phyloP scores from a whole-genome alignment of 2,797 vertebrate species.

The Aselliscus stoliczkanus region DNA sequence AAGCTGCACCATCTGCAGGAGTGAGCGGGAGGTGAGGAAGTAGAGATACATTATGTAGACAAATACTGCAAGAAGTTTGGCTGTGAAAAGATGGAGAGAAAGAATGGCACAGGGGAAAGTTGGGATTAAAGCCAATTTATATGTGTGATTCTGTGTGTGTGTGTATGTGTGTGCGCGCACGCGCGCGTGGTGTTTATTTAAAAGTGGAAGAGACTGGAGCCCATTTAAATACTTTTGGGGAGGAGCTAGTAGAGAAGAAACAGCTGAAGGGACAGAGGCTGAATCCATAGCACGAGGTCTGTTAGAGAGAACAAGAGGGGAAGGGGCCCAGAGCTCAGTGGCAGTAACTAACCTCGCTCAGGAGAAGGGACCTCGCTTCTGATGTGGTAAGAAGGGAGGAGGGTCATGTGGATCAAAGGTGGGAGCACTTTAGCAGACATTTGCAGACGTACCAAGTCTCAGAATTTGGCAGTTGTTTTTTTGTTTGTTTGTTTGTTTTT shows the following conservation, averaged over 20 bases:
- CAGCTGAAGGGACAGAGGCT: neutral
- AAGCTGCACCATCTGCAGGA: neutral
- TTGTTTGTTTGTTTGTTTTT: too few species aligned
- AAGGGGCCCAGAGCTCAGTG: neutral
- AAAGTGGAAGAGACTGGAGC: neutral
- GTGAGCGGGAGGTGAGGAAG: neutral
- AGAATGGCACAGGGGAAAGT: neutral
- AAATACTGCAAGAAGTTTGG: neutral
- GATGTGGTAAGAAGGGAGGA: neutral
- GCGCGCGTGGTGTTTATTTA: neutral
- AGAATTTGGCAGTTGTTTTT: rapidly evolving
- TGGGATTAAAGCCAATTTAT: neutral
- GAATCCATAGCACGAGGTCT: neutral
- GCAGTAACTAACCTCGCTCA: neutral
- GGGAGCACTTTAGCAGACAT: neutral
- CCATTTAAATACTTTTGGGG: neutral
- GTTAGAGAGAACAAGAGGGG: neutral
- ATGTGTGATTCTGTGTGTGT: neutral
- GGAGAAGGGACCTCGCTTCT: neutral
- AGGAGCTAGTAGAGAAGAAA: neutral
- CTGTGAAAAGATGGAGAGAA: neutral
- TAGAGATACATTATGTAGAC: neutral
- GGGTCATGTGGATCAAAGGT: neutral
- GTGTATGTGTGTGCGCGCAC: neutral
- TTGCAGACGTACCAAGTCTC: neutral